Evolutionary conservation across 2,113 vertebrate species (phyloP).

Genomic region (Silurus asotus): DNA sequence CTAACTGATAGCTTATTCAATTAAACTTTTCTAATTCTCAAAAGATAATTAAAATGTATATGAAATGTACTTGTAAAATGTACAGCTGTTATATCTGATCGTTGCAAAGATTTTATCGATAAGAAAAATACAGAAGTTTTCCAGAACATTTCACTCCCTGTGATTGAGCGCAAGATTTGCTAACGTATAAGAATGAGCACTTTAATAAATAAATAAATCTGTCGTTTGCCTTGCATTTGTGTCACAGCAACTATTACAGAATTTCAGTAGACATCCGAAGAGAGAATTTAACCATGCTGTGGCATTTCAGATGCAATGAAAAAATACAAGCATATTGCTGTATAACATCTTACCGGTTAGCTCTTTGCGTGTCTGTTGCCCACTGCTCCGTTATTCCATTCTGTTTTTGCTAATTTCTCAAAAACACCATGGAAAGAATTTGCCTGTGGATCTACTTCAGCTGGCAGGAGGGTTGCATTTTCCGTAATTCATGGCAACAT

Average conservation of each 20-base stretch:
- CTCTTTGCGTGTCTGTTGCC: not conserved
- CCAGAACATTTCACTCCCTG: not conserved
- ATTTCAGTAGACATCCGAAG: not conserved
- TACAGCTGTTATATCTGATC: not conserved
- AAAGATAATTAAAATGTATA: too few species aligned
- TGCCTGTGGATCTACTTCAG: not conserved
- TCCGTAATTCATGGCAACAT: not conserved
- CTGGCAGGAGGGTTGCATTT: not conserved
- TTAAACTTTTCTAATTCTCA: too few species aligned
- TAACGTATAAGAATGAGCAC: not conserved
- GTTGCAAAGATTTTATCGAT: not conserved
- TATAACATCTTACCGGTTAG: not conserved
- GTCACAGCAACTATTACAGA: not conserved
- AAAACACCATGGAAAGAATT: not conserved
- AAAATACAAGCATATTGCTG: not conserved
- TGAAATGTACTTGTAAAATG: too few species aligned
- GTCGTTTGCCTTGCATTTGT: not conserved
- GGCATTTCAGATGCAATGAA: too few species aligned
- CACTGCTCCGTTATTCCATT: not conserved
- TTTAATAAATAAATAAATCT: not conserved
- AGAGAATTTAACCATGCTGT: not conserved
- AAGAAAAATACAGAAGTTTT: not conserved
- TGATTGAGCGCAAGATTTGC: not conserved
- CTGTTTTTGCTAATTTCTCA: conserved; percentile 16
- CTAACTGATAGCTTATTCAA: not conserved